phyloP scores from a whole-genome alignment of 2,888 invertebrate genomes.

The Heterodera filipjevi region DNA sequence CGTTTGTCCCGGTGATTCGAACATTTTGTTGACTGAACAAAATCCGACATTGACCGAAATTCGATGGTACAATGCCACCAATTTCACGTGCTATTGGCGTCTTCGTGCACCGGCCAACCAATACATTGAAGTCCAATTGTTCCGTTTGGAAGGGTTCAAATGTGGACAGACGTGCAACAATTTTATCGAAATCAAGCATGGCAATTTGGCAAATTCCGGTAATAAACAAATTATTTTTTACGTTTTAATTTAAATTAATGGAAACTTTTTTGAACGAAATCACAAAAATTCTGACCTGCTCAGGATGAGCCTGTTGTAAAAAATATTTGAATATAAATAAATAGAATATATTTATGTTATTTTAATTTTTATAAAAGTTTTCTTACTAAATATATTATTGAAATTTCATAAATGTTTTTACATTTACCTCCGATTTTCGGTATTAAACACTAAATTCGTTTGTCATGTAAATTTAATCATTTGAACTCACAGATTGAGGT shows the following conservation, averaged over 20 bases:
- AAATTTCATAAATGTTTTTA: no score
- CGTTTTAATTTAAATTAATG: neutral
- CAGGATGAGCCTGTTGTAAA: no score
- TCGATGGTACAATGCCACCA: slow-evolving; percentile 26
- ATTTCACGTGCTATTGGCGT: slow-evolving; percentile 27
- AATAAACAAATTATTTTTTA: neutral
- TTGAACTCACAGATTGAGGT: no score
- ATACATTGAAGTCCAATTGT: slow-evolving; percentile 15
- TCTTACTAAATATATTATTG: neutral
- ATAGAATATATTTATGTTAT: no score
- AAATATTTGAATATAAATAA: no score
- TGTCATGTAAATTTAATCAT: no score
- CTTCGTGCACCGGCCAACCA: slow-evolving; percentile 20
- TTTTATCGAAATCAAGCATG: slow-evolving; percentile 25
- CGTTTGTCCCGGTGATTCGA: slow-evolving; percentile 24
- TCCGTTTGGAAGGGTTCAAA: slow-evolving; percentile 19
- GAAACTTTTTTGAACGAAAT: no score
- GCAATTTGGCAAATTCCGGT: slow-evolving; percentile 25
- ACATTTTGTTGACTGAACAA: slow-evolving; percentile 19
- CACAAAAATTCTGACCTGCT: no score
- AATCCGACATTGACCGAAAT: slow-evolving; percentile 3
- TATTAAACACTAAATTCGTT: no score
- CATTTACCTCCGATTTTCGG: no score
- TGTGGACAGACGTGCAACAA: slow-evolving; percentile 24
- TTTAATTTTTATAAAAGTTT: no score